Base-by-base conservation (phyloP, 2,888 invertebrate genomes). In the Drosophila paramelanica region DNA sequence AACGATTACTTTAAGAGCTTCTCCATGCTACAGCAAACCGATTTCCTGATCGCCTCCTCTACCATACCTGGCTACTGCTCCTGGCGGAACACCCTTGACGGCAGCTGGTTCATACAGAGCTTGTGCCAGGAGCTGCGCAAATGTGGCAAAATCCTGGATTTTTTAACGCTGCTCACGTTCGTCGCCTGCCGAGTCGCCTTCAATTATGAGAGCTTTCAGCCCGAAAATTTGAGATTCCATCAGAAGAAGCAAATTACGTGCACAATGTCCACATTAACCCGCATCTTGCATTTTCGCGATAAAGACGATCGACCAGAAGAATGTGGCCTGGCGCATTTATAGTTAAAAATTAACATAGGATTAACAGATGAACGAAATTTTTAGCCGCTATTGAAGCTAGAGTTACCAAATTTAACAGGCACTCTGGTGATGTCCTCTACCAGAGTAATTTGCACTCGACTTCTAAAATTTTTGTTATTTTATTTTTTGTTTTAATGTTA, bases 21-120 rank as follows among this genome's bases (percentile, higher is more conserved):
- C 89, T 95, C 95, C 89, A 97, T 98, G 86, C 98, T 98, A 3
- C 94, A 95, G 20, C 96, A 97, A 93, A 97, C 98, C 0, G 98
- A 98, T 92, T 97, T 98, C 91, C 93, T 98, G 51, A 96, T 98
- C 90, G 97, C 96, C 3, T 98, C 97, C 91, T 98, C 98, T 3
- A 98, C 98, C 13, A 96, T 98, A 57, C 97, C 98, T 94, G 96
- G 98, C 49, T 97, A 95, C 91, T 98, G 95, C 92, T 98, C 98
- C 0, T 98, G 98, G 98, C 94, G 98, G 52, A 98, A 98, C 90
- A 97, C 97, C 14, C 96, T 96, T 23, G 95, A 96, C 60, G 98
- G 98, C 0, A 98, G 98, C 0, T 98, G 98, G 98, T 98, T 98
- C 90, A 96, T 98, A 93, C 98, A 98, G 92, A 96, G 98, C 0